A percentile compares a stretch with the other conserved stretches of the same genome.
Conservation (phyloP, 2,888 invertebrate genomes). For the Blastobasis lacticolella region DNA sequence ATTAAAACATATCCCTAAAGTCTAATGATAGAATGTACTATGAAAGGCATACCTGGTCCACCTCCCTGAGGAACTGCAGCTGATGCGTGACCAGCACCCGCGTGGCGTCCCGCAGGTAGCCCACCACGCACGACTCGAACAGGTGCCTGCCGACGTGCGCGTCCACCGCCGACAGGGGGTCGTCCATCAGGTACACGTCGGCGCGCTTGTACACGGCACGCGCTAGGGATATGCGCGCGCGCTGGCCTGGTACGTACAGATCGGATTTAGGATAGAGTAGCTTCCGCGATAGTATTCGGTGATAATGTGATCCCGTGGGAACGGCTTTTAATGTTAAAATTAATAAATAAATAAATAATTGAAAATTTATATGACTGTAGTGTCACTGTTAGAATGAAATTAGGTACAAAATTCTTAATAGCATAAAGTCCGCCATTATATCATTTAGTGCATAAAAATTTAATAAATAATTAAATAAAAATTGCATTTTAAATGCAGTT, state of each 20-base stretch:
- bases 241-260: slow-evolving; percentile 86
- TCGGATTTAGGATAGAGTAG: background rate
- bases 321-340: no score
- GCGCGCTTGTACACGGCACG: slow-evolving; percentile 90
- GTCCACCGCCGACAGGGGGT: slow-evolving; percentile 95
- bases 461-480: no score
- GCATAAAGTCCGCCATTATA: no score
- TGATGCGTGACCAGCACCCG: slow-evolving; percentile 86
- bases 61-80: slow-evolving; percentile 79
- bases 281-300: background rate
- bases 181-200: slow-evolving; percentile 91
- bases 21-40: no score
- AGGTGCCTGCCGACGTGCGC: slow-evolving; percentile 91
- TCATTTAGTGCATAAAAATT: no score
- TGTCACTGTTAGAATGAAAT: no score
- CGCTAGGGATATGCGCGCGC: slow-evolving; percentile 91
- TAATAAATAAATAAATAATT: no score
- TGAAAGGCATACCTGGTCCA: slow-evolving; percentile 56
- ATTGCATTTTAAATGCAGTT: no score
- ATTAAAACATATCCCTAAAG: no score
- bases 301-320: no score
- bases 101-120: slow-evolving; percentile 80
- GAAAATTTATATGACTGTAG: no score
- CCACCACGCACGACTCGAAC: slow-evolving; percentile 85
- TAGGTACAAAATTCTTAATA: no score